Conservation (phyloP, 2,797 vertebrate species). For the Buphagus erythrorhynchus region DNA sequence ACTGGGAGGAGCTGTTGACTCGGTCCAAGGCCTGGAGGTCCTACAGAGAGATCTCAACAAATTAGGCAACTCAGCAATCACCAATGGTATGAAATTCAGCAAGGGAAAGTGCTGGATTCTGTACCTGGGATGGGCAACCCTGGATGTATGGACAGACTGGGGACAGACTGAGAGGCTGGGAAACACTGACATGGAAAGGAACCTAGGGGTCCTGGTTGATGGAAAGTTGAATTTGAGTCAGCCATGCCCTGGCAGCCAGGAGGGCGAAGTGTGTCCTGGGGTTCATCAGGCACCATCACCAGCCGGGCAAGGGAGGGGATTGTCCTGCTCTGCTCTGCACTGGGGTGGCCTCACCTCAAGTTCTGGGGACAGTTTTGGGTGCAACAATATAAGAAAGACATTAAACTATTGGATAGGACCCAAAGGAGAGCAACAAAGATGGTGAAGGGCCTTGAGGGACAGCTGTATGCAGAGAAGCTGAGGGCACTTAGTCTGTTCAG, state of each 20-base stretch:
- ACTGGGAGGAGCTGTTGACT: not conserved
- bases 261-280: fast-evolving
- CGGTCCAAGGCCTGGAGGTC: not conserved
- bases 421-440: not conserved
- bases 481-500: not conserved
- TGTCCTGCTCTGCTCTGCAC: not conserved
- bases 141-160: no score
- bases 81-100: not conserved
- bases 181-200: no score
- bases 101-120: not conserved
- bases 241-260: not conserved
- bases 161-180: no score
- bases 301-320: not conserved
- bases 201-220: no score
- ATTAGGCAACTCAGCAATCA: not conserved
- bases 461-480: not conserved
- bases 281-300: no score
- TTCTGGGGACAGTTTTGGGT: not conserved
- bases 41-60: not conserved
- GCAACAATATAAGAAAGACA: not conserved
- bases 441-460: not conserved
- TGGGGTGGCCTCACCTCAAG: fast-evolving
- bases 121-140: not conserved
- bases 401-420: not conserved
- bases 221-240: not conserved